Evolutionary conservation across 2,888 invertebrate genomes (phyloP), one percentile per base, ranked within the genome.

Genomic region (Hylaea fasciaria): DNA sequence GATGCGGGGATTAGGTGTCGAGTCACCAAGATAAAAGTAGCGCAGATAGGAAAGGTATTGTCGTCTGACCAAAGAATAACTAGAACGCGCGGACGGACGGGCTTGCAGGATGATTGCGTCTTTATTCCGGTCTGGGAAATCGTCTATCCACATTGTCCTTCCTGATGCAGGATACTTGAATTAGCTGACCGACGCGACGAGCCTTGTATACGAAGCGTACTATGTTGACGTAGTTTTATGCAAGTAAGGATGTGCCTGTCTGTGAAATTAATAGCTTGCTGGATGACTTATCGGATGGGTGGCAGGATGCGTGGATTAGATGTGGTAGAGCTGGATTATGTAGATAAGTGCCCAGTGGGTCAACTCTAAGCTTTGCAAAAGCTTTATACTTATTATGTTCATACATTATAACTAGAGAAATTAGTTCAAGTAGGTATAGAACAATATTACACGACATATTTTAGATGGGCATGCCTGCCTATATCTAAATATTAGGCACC

Each of bases 1-100:
- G 87, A 88, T 83, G 78, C 66, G 71, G 71, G 72, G 80, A 80
- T 80, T 81, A 81, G 76, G 77, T 77, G 80, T 72, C 73, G 78
- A 77, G 35, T 1, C 7, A 7, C 17, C 55, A 40, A 7, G 14
- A 40, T 13, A 40, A 10, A 37, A 44, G 4, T 1, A 13, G 17
- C 14, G 14, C 7, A 57, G 50, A 56, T 65, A 62, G 62, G 56
- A 17, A 37, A 11, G 16, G 48, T 39, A 16, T 16, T 37, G 48
- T 47, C n/a, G 29, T 8, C 8, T 46, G 35, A 47, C 35, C 22
- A 22, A 2, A 22, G 22, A 5, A 22, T 22, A 22, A 22, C 22
- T 22, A 22, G 22, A 5, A 22, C 22, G 5, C 2, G 10, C 10
- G 9, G 32, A 7, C 32, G 9, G 32, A 32, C 32, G 32, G 32